Base-by-base conservation (phyloP, 1,140 invertebrate genomes). In the Tetraneura akinire region DNA sequence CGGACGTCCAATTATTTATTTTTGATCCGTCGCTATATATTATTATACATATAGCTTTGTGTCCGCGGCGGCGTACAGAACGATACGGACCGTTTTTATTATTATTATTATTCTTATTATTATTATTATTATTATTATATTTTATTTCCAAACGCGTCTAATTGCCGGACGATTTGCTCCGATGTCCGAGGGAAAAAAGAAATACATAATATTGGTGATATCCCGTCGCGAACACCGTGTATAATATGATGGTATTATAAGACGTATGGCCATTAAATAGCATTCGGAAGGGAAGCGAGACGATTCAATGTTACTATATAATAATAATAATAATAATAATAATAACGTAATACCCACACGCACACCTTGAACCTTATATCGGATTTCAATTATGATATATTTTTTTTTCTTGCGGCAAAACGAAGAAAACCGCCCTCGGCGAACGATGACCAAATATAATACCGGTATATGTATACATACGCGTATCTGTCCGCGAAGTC, bases 1-100 rank as follows among this genome's bases (percentile, higher is more conserved):
- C 73, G 26, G 32, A 57, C 32, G 51, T 76, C 73, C 73, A 76
- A 76, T 76, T 76, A 76, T 76, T 76, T 76, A 55, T 76, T 55
- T 76, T 73, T 32, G 47, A 53, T 73, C 47, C 49, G 6, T 49
- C 18, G 11, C 8, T 18, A 23, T 64, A 21, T 37, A 21, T 3
- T 29, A 23, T 32, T 60, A 51, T 60, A 45, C 51, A 16, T 66
- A 51, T 37, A 57, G n/a, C 18, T 55, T 16, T 9, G n/a, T 21
- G 49, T 76, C 21, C 73, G 11, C n/a, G n/a, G n/a, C n/a, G n/a
- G n/a, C n/a, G n/a, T n/a, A n/a, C n/a, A n/a, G n/a, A 60, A 74
- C 55, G 23, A 76, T 76, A 57, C 57, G n/a, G n/a, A 76, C 57
- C 51, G 51, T 73, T 32, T 55, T 71, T n/a, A n/a, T n/a, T n/a